These are phyloP conservation scores for Hippasteria phrygiana DNA, from an alignment of 53 echinoderm and acorn worm species.

Conservation along the genomic window DNA sequence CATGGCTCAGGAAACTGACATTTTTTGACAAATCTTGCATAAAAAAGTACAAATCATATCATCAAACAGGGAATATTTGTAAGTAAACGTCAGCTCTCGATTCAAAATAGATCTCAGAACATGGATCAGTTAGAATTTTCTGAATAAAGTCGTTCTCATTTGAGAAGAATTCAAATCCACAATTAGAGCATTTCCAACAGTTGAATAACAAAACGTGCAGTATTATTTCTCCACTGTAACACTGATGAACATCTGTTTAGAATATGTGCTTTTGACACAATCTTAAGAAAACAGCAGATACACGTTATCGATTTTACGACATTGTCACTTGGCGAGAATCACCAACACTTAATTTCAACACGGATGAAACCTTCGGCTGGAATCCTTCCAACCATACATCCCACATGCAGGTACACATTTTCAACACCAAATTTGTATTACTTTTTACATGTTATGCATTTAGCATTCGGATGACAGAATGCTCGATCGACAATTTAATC, in stretches of 20 bases:
- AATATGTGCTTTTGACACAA: not conserved
- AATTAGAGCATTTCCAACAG: not conserved
- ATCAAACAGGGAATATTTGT: not conserved
- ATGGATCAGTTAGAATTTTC: too few species aligned
- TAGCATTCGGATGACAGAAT: not conserved
- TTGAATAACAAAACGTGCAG: not conserved
- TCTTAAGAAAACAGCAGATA: not conserved
- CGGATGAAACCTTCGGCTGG: not conserved
- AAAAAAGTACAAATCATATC: slow-evolving; percentile 34
- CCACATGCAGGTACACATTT: not conserved
- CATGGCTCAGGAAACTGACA: not conserved
- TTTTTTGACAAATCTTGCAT: not conserved
- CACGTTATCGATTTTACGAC: not conserved
- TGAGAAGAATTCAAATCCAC: too few species aligned
- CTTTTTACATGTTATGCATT: not conserved
- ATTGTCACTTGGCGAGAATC: not conserved
- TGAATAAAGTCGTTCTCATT: too few species aligned
- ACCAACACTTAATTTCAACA: not conserved
- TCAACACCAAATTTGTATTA: not conserved
- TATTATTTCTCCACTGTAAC: not conserved
- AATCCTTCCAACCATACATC: not conserved
- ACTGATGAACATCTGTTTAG: too few species aligned
- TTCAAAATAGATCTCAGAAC: too few species aligned
- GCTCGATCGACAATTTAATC: not conserved
- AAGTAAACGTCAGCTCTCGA: not conserved